These are phyloP conservation scores for Cataglyphis hispanica DNA, from an alignment of 1,140 invertebrate genomes.

Conservation along the genomic window DNA sequence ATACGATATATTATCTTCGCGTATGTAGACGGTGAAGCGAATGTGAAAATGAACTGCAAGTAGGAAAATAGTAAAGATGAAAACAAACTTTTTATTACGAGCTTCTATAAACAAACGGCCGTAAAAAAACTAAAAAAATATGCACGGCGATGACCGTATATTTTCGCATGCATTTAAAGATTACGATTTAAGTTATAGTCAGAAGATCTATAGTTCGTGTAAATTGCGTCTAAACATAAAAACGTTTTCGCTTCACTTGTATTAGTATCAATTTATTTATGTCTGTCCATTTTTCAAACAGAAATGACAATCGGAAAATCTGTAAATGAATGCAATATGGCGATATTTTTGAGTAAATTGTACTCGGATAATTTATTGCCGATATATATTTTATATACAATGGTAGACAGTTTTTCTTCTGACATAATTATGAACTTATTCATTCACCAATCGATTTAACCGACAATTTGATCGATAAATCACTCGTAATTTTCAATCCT, in stretches of 20 bases:
- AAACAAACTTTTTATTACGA: conserved; percentile 39
- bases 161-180: not conserved
- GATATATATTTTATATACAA: not conserved
- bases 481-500: not conserved
- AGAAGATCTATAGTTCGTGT: not conserved
- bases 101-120: not conserved
- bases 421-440: not conserved
- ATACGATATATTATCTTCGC: conserved; percentile 25
- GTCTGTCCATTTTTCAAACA: not conserved
- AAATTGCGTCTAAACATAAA: not conserved
- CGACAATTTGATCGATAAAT: not conserved
- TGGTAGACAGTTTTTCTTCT: not conserved
- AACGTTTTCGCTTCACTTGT: not conserved
- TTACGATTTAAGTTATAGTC: conserved; percentile 2
- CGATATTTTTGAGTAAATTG: not conserved
- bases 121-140: conserved; percentile 28
- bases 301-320: not conserved
- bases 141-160: not conserved
- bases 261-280: not conserved
- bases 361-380: not conserved
- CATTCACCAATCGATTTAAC: not conserved
- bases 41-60: not conserved
- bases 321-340: not conserved
- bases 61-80: not conserved
- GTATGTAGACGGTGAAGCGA: not conserved